Percentiles rank a stretch among this genome's conserved stretches.
phyloP scores from a whole-genome alignment of 2,113 vertebrate genomes.

The Pollachius pollachius region DNA sequence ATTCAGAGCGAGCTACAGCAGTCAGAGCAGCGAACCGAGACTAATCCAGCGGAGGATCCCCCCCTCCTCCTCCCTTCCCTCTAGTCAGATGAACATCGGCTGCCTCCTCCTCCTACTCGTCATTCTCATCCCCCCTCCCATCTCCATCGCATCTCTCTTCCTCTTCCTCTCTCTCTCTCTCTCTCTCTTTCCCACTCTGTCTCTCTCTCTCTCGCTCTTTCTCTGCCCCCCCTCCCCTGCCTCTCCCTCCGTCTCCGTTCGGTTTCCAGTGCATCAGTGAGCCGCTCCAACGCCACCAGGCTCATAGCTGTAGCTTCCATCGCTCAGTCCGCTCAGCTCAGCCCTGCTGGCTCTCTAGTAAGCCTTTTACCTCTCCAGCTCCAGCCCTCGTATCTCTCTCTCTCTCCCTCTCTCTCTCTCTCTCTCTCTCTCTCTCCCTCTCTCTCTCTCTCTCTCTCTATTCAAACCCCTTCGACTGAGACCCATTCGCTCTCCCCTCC shows the following conservation, averaged over 20 bases:
- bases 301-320: slow-evolving; percentile 56
- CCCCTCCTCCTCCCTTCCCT: slow-evolving; percentile 57
- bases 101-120: slow-evolving; percentile 18
- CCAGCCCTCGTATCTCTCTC: slow-evolving; percentile 3
- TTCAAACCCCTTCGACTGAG: slow-evolving; percentile 23
- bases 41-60: slow-evolving; percentile 76
- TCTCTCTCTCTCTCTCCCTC: too few species aligned
- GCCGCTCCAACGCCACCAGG: slow-evolving; percentile 43
- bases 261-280: slow-evolving; percentile 63
- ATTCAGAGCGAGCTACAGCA: slow-evolving; percentile 37
- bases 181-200: slow-evolving; percentile 39
- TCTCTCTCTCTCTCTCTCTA: neutral
- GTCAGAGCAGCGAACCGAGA: slow-evolving; percentile 63
- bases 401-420: neutral
- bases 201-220: slow-evolving; percentile 27
- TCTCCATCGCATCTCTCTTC: slow-evolving; percentile 43
- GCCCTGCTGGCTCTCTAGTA: slow-evolving; percentile 29
- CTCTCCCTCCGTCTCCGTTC: slow-evolving; percentile 31
- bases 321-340: slow-evolving; percentile 28
- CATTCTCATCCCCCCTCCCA: slow-evolving; percentile 34
- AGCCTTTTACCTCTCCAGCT: slow-evolving; percentile 20
- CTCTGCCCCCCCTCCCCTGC: slow-evolving; percentile 29
- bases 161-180: slow-evolving; percentile 17
- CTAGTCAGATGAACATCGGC: slow-evolving; percentile 72
- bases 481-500: slow-evolving; percentile 19